A percentile compares a stretch with the other conserved stretches of the same genome.
Evolutionary conservation across 2,888 invertebrate species (phyloP).

Genomic region (Philonicus albiceps): DNA sequence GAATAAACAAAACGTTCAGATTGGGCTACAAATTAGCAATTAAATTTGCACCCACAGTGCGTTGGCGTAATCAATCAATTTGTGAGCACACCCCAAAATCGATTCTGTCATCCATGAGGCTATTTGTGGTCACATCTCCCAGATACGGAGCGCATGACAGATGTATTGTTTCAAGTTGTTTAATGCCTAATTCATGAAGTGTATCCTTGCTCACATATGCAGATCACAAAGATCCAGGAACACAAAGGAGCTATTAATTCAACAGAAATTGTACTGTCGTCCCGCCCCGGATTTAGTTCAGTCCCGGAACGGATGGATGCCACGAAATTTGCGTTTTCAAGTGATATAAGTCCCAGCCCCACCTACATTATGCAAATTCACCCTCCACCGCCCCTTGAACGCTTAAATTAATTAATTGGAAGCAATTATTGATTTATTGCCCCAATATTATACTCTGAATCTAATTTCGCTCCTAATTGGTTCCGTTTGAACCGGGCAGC

Average conservation of each 20-base stretch:
- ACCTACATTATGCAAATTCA: not conserved
- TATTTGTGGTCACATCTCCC: not conserved
- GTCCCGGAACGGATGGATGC: not conserved
- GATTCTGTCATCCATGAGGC: not conserved
- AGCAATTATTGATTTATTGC: not conserved
- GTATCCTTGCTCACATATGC: not conserved
- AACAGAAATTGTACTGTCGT: not conserved
- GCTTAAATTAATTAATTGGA: conserved; percentile 4
- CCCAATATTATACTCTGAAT: not conserved
- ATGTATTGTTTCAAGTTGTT: conserved; percentile 8
- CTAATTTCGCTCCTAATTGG: not conserved
- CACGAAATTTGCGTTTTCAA: not conserved
- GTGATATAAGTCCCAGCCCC: not conserved
- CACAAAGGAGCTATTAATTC: not conserved
- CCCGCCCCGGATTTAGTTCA: not conserved
- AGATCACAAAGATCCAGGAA: not conserved
- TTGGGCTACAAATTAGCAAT: not conserved
- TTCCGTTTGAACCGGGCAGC: not conserved
- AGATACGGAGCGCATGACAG: not conserved
- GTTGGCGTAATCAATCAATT: not conserved
- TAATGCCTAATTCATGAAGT: conserved; percentile 13
- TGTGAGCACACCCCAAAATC: not conserved
- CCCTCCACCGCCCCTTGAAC: not conserved
- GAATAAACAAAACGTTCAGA: not conserved
- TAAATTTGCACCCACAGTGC: not conserved